Base-by-base conservation (phyloP, 2,797 vertebrate species). In the Urophycis tenuis region DNA sequence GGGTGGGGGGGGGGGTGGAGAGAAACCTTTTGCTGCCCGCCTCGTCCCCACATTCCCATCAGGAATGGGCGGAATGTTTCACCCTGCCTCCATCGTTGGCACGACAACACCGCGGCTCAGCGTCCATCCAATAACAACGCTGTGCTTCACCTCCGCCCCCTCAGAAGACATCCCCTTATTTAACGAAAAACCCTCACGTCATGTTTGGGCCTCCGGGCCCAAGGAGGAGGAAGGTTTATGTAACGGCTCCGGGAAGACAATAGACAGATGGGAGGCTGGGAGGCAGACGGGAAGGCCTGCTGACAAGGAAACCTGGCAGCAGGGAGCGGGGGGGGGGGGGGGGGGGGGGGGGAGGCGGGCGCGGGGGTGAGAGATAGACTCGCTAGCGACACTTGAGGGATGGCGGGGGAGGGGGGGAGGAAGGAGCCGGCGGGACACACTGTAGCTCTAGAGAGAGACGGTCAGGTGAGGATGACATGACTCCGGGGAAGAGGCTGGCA, bases 41-140 rank as follows among this genome's bases (percentile, higher is more conserved):
- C 81, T 78, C n/a, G n/a, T 74, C 45, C 53, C 72, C 83, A 39
- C 72, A 12, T 77, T 82, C 84, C 82, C 79, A 84, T 31, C 36
- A 81, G 82, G 89, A 91, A 91, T 89, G 81, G 76, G n/a, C 78
- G 84, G 87, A 90, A 92, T 89, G 82, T 81, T 74, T 73, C 79
- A 17, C 39, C 74, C 77, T 77, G 83, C 64, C 71, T 82, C 81
- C 75, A 74, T 74, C 77, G 14, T 87, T 80, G 81, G 71, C 85
- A 79, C 83, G 77, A 78, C 81, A 81, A 78, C 80, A 75, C 77
- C 31, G 14, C 60, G 81, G 80, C 77, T 77, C 84, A 72, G 1
- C 11, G 81, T 71, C 36, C 49, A 45, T 25, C 53, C 22, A 60
- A n/a, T 60, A n/a, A 22, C 17, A 49, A 49, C 45, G 22, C 17